Evolutionary conservation across 2,797 vertebrate genomes (phyloP).

Genomic region (Lacerta viridis): DNA sequence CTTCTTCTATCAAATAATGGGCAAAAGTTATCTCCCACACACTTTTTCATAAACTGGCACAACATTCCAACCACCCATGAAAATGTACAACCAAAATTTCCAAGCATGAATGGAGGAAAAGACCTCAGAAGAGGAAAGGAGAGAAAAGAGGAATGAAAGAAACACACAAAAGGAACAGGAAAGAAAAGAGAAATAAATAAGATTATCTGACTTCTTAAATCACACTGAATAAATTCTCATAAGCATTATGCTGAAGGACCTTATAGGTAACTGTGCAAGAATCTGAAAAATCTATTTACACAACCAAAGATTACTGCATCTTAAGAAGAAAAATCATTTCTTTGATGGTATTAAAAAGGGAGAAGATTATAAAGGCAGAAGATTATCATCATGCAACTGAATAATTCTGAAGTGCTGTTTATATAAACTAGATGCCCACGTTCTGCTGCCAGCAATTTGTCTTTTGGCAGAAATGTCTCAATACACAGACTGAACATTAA

Average conservation of each 20-base stretch:
- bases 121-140: neutral
- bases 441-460: conserved; percentile 72
- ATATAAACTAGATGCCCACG: conserved; percentile 71
- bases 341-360: conserved; percentile 1
- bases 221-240: neutral
- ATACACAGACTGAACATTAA: conserved; percentile 68
- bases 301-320: neutral
- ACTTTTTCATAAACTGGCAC: neutral
- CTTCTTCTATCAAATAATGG: neutral
- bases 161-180: neutral
- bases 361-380: neutral
- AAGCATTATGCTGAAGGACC: neutral
- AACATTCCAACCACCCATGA: neutral
- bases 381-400: neutral
- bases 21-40: too few relatives aligned
- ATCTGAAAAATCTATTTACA: neutral
- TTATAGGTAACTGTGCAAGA: neutral
- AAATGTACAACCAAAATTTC: neutral
- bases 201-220: neutral
- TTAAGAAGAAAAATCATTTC: neutral
- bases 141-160: too few relatives aligned
- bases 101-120: neutral
- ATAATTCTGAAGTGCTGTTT: neutral
- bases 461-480: conserved; percentile 70
- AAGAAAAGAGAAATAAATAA: neutral